Base-by-base conservation (phyloP, 2,888 invertebrate species). In the Sesamia inferens region DNA sequence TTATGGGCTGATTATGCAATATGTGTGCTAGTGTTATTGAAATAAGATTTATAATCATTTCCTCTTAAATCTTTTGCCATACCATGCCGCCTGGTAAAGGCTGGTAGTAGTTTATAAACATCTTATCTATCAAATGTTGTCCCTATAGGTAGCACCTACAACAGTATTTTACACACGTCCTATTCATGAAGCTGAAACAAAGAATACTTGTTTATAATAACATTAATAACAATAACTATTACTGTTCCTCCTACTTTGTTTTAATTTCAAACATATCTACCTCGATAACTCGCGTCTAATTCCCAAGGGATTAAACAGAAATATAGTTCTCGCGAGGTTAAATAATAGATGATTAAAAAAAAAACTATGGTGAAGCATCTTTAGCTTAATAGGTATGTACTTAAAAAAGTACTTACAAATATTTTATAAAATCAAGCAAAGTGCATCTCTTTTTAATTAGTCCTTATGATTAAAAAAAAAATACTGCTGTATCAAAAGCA, bases 151-250 rank as follows among this genome's bases (percentile, higher is more conserved):
- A 44, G 22, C 51, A 70, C 54, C 66, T 69, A 76, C 47, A 61
- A 39, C 55, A 68, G 57, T 42, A 47, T 76, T 65, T 57, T 57
- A 70, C 11, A 48, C 44, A 22, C 44, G 24, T 71, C 44, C 48
- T 58, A 62, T 70, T 81, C 70, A 81, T 66, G 42, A 74, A 61
- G 31, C 81, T 81, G 81, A 74, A 81, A 81, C 78, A 81, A 81
- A 72, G 39, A 66, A 72, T 22, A 54, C 0, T n/a, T 22, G 31
- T 71, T 71, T 76, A 54, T 24, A 64, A 44, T 57, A 59, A 24
- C n/a, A 39, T 13, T 51, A 19, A 54, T 39, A 16, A 55, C 51
- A 19, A 47, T 47, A 14, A 51, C 8, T 57, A 63, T 5, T 19
- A 58, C 3, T 42, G 22, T 0, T 47, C 19, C 8, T 4, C 14